Evolutionary conservation across 2,888 invertebrate genomes (phyloP).

Genomic region (Xestia sexstrigata): DNA sequence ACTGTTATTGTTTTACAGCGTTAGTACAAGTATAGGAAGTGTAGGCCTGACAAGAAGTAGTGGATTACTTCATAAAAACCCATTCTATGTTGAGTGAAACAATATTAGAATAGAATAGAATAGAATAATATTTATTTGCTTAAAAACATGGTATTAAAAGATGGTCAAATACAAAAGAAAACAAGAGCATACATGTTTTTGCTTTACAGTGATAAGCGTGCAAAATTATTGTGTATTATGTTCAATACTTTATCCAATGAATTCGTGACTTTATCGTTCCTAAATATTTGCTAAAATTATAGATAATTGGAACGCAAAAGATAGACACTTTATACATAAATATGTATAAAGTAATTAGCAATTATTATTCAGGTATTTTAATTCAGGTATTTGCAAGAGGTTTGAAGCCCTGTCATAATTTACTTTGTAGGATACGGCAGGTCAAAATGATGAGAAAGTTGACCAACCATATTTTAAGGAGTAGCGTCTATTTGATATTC

Average conservation of each 20-base stretch:
- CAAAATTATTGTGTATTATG: too few species aligned
- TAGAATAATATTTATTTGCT: too few species aligned
- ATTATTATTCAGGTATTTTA: too few species aligned
- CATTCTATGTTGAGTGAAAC: neutral
- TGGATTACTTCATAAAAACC: neutral
- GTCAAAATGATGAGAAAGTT: neutral
- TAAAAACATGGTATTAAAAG: too few species aligned
- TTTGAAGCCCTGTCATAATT: neutral
- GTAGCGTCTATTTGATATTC: neutral
- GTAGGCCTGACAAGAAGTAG: too few species aligned
- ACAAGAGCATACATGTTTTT: too few species aligned
- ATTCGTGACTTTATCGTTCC: neutral
- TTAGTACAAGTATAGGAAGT: too few species aligned
- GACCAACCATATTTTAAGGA: neutral
- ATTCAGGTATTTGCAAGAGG: conserved; percentile 1
- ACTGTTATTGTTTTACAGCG: too few species aligned
- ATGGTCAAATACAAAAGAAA: too few species aligned
- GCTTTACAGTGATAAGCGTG: too few species aligned
- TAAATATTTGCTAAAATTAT: neutral
- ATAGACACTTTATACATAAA: conserved; percentile 2
- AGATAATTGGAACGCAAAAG: conserved; percentile 20
- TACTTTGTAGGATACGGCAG: neutral
- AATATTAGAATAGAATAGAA: too few species aligned
- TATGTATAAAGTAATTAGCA: too few species aligned
- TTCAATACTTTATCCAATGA: neutral